These are phyloP conservation scores for Cantharis flavilabris DNA, from an alignment of 2,888 invertebrate species.

Conservation along the genomic window DNA sequence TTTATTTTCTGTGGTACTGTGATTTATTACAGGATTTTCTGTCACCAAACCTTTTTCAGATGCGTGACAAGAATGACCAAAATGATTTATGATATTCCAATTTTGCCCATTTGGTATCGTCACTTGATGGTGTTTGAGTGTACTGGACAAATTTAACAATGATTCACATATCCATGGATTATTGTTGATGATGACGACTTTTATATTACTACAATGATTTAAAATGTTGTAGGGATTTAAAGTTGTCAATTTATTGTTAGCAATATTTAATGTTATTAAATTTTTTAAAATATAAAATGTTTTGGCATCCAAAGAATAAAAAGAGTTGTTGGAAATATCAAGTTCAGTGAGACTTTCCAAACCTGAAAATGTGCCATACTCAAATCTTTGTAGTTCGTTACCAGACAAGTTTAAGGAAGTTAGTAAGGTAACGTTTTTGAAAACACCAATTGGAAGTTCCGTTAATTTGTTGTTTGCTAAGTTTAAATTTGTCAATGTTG, in stretches of 20 bases:
- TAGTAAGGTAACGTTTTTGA: neutral
- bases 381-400: neutral
- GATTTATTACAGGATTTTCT: neutral
- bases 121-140: neutral
- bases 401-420: neutral
- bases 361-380: neutral
- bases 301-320: neutral
- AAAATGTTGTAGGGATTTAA: neutral
- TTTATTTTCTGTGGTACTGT: neutral
- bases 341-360: neutral
- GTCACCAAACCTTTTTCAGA: neutral
- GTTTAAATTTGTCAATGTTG: neutral
- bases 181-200: neutral
- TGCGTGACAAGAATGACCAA: neutral
- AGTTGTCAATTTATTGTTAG: neutral
- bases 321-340: conserved; percentile 4
- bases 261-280: neutral
- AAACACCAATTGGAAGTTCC: neutral
- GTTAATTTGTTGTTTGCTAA: conserved; percentile 3
- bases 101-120: neutral
- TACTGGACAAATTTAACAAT: neutral
- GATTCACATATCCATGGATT: conserved; percentile 3
- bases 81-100: neutral
- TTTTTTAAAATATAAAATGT: neutral
- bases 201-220: neutral